Percentiles rank a stretch among this genome's conserved stretches.
These are phyloP conservation scores for Lonchura striata DNA, from an alignment of 2,113 vertebrate species.

Conservation along the genomic window DNA sequence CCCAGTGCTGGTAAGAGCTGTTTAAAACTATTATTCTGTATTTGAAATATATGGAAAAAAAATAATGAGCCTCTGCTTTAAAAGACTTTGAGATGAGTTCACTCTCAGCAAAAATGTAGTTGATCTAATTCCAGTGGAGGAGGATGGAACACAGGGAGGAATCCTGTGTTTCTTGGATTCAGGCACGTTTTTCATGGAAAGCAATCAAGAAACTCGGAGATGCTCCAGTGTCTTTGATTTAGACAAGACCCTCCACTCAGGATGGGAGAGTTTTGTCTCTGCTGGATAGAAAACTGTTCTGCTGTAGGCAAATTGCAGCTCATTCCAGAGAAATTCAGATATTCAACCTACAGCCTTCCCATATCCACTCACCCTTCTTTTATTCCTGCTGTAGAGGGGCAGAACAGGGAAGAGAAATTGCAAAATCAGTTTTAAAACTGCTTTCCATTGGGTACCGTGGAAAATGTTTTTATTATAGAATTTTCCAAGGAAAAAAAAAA, in stretches of 20 bases:
- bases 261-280: neutral
- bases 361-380: neutral
- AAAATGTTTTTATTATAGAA: neutral
- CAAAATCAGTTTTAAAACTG: neutral
- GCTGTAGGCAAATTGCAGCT: constrained; percentile 1
- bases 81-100: neutral
- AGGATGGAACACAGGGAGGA: neutral
- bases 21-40: constrained; percentile 58
- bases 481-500: neutral
- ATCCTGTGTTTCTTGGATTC: constrained; percentile 55
- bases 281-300: neutral
- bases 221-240: neutral
- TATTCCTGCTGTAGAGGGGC: neutral
- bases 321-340: neutral
- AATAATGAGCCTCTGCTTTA: constrained; percentile 2
- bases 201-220: constrained; percentile 9
- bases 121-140: constrained; percentile 29
- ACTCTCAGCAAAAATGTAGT: constrained; percentile 7
- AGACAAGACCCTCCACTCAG: neutral
- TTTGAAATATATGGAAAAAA: constrained; percentile 34
- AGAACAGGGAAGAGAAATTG: constrained; percentile 1
- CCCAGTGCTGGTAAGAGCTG: constrained; percentile 62
- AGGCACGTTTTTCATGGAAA: constrained; percentile 11
- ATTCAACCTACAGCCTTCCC: neutral
- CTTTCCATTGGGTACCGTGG: neutral